These are phyloP conservation scores for Hemicentrotus pulcherrimus DNA, from an alignment of 35 echinoderm and acorn worm species.

Conservation along the genomic window DNA sequence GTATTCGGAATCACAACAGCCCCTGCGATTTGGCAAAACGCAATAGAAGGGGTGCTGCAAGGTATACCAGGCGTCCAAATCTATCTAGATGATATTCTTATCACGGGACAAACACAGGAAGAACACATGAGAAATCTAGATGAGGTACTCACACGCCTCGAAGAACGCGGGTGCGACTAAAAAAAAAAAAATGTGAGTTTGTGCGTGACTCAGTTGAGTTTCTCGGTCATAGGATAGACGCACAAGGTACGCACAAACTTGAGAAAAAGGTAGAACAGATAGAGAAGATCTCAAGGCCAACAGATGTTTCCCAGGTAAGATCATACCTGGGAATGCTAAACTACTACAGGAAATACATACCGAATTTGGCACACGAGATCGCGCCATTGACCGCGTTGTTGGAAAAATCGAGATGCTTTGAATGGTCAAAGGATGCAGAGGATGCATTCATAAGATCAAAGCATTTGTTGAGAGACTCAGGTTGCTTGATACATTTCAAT, in stretches of 20 bases:
- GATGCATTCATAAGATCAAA: constrained; percentile 7
- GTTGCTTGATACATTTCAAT: constrained; percentile 56
- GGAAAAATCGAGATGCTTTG: constrained; percentile 51
- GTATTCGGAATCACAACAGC: constrained; percentile 62
- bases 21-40: constrained; percentile 57
- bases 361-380: constrained; percentile 46
- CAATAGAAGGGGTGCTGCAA: constrained; percentile 56
- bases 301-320: constrained; percentile 43
- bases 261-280: constrained; percentile 44
- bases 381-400: constrained; percentile 27
- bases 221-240: constrained; percentile 49
- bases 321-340: constrained; percentile 60
- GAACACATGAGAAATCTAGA: constrained; percentile 57
- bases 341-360: constrained; percentile 55
- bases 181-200: constrained; percentile 64
- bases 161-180: constrained; percentile 54
- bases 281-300: constrained; percentile 15
- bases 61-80: constrained; percentile 40
- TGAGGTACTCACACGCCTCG: constrained; percentile 50
- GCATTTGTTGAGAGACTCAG: constrained; percentile 48
- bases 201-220: constrained; percentile 50
- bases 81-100: constrained; percentile 63
- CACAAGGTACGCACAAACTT: constrained; percentile 50
- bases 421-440: constrained; percentile 30
- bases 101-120: constrained; percentile 33